These are phyloP conservation scores for Leptura quadrifasciata DNA, from an alignment of 2,888 invertebrate species.

Conservation along the genomic window DNA sequence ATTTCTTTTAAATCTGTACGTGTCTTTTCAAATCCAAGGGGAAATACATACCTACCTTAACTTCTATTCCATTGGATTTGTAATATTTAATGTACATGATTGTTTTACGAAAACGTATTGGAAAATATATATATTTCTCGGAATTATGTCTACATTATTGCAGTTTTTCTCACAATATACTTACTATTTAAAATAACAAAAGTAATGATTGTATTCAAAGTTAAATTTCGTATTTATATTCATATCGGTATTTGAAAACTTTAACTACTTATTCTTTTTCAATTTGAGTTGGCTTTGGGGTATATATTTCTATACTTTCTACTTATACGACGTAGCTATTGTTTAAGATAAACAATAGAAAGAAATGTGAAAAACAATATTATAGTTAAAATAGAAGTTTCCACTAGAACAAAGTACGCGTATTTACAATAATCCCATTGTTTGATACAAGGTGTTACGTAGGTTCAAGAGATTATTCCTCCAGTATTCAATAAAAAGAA, in stretches of 20 bases:
- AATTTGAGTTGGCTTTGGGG: conserved; percentile 22
- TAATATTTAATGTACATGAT: conserved; percentile 41
- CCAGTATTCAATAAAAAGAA: too few species aligned
- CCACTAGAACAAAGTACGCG: too few species aligned
- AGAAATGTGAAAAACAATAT: background rate
- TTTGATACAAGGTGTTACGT: too few species aligned
- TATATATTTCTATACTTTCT: background rate
- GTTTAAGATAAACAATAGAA: background rate
- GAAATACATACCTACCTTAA: conserved; percentile 38
- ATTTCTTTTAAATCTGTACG: conserved; percentile 38
- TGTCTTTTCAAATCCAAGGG: conserved; percentile 34
- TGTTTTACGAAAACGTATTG: conserved; percentile 30
- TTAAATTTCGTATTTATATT: conserved; percentile 36
- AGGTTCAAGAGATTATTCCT: too few species aligned
- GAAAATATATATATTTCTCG: background rate
- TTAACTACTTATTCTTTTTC: conserved; percentile 27
- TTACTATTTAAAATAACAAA: conserved; percentile 9
- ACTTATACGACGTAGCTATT: background rate
- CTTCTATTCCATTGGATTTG: conserved; percentile 43
- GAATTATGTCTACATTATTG: background rate
- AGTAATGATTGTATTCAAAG: conserved; percentile 1
- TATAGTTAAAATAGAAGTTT: background rate
- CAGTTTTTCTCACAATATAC: background rate
- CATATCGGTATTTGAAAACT: conserved; percentile 32
- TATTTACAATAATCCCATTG: too few species aligned